Conservation (phyloP, 2,797 vertebrate species). For the Nyctibius grandis region DNA sequence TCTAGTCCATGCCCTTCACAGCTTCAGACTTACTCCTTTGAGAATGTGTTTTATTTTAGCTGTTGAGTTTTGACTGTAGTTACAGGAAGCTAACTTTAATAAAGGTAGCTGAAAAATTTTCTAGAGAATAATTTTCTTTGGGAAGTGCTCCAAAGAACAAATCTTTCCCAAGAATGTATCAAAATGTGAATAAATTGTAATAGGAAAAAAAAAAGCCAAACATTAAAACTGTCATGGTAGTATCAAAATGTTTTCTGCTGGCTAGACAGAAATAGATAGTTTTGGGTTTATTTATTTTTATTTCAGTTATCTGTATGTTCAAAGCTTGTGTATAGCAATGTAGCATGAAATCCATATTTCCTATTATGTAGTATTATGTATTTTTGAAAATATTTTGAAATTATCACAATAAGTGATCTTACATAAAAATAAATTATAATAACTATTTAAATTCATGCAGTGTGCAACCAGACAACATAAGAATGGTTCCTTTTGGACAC, state of each 20-base stretch:
- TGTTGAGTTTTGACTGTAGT: background rate
- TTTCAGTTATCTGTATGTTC: background rate
- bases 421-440: background rate
- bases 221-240: background rate
- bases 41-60: background rate
- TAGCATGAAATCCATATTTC: background rate
- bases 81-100: background rate
- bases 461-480: background rate
- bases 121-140: background rate
- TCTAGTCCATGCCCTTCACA: background rate
- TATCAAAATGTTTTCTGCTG: background rate
- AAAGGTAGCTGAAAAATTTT: background rate
- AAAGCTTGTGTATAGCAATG: background rate
- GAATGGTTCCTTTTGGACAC: background rate
- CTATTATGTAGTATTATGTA: background rate
- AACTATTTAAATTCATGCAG: background rate
- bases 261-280: background rate
- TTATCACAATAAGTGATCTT: background rate
- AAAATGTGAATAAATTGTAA: background rate
- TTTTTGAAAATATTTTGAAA: background rate
- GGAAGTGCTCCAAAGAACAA: background rate
- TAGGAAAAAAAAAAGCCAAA: background rate
- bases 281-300: background rate
- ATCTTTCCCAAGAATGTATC: background rate
- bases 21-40: background rate